These are phyloP conservation scores for Brachypodius melanocephalos DNA, from an alignment of 2,113 vertebrate genomes.

Conservation along the genomic window DNA sequence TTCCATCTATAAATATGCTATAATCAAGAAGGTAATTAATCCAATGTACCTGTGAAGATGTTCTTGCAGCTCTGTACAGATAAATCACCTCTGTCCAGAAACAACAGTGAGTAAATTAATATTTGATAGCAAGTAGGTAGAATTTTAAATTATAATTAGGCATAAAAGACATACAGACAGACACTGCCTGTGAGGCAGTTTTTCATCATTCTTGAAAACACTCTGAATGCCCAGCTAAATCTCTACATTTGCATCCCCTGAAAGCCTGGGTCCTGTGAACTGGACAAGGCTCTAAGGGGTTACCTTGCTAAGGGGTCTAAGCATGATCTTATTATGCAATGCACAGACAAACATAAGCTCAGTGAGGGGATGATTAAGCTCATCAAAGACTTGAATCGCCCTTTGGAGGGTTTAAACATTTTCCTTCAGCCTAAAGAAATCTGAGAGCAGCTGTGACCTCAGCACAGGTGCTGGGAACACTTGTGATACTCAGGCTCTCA, in stretches of 20 bases:
- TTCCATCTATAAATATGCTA: constrained; percentile 8
- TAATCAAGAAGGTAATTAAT: constrained; percentile 42
- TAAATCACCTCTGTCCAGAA: constrained; percentile 12
- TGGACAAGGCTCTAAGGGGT: neutral
- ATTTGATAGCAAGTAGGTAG: neutral
- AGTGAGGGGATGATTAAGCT: neutral
- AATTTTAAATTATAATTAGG: neutral
- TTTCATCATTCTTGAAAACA: neutral
- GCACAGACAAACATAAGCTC: neutral
- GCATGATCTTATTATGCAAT: neutral
- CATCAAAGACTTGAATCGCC: neutral
- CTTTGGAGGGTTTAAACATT: neutral
- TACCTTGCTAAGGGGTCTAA: neutral
- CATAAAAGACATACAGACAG: neutral
- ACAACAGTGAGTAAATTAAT: neutral
- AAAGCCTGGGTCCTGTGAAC: neutral
- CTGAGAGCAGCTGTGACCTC: neutral
- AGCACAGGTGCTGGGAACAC: neutral
- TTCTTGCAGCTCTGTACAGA: neutral
- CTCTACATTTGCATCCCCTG: neutral
- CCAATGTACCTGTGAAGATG: neutral
- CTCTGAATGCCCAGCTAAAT: neutral
- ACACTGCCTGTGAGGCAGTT: neutral
- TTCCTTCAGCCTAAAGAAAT: neutral
- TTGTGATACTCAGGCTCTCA: neutral